These are phyloP conservation scores for Lates calcarifer DNA, from an alignment of 2,113 vertebrate species.

Conservation along the genomic window DNA sequence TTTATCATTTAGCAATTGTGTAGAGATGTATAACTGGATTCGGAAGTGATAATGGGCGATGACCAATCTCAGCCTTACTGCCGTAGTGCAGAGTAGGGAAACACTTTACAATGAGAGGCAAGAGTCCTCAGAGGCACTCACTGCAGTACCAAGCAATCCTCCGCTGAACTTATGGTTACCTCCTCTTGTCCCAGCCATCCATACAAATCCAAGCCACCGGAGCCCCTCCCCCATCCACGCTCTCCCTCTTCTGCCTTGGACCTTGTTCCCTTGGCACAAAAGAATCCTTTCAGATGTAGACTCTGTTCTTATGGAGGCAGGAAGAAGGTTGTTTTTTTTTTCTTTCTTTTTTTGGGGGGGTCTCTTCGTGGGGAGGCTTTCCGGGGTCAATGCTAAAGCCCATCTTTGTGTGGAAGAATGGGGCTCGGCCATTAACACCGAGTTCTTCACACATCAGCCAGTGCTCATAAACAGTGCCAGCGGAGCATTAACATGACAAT, in stretches of 20 bases:
- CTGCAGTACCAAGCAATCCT: conserved; percentile 64
- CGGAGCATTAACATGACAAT: conserved; percentile 86
- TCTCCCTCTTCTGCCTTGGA: conserved; percentile 69
- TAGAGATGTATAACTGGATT: neutral
- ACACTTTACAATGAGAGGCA: conserved; percentile 28
- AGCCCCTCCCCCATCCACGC: conserved; percentile 73
- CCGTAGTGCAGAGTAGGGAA: conserved; percentile 12
- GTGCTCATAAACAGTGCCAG: conserved; percentile 79
- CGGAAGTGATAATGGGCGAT: neutral
- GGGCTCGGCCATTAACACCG: conserved; percentile 78
- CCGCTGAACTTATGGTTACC: conserved; percentile 76
- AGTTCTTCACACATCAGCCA: conserved; percentile 82
- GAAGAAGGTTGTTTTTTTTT: conserved; percentile 70
- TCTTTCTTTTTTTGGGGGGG: conserved; percentile 30
- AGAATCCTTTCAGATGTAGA: conserved; percentile 81
- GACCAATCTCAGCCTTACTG: neutral
- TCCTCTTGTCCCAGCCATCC: conserved; percentile 69
- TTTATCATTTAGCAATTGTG: neutral
- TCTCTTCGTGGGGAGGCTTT: conserved; percentile 75
- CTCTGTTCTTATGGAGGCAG: conserved; percentile 78
- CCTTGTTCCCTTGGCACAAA: conserved; percentile 77
- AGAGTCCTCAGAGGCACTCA: conserved; percentile 38
- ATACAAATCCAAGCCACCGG: conserved; percentile 64
- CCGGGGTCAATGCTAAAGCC: conserved; percentile 81
- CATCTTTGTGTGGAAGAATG: conserved; percentile 81